Base-by-base conservation (phyloP, 1,140 invertebrate genomes). In the Schmidtea mediterranea region DNA sequence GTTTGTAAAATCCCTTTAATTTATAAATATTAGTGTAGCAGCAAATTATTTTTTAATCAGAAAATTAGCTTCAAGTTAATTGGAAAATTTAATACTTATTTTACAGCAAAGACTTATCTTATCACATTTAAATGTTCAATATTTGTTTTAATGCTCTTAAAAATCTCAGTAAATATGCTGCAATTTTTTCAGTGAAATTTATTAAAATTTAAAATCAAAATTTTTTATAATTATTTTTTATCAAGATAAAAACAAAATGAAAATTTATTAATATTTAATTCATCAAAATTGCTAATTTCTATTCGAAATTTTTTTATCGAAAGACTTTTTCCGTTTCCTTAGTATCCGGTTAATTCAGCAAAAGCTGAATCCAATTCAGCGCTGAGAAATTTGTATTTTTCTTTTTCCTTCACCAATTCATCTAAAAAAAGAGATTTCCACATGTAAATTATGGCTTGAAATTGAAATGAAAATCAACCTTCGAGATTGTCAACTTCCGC, bases 321-420 rank as follows among this genome's bases (percentile, higher is more conserved):
- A n/a, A n/a, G n/a, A n/a, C n/a, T n/a, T n/a, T 32, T 32, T 6
- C 3, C 26, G 19, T 16, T 12, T 10, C 9, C n/a, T 74, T 78
- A 84, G 66, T 82, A 82, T 55, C 79, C 81, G 70, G 89, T 89
- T 67, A 95, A 76, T 69, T 95, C 87, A 63, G 82, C 77, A 74
- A 95, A 94, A 57, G 89, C 89, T 61, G 77, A 78, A 71, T 95
- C 89, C 74, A 97, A 74, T 69, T 95, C 89, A 73, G 95, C 89
- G 66, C 83, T 87, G 71, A 97, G 90, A 66, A 82, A 77, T 74
- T 94, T 95, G 80, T 90, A 97, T 68, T 86, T 86, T 72, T 95
- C 87, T 75, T 95, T 95, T 70, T 94, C 86, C 61, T 77, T 76
- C 60, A 95, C 81, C 69, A 95, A 76, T 69, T 97, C 89, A 77